phyloP scores from a whole-genome alignment of 1,140 invertebrate genomes.

The Marisa cornuarietis region DNA sequence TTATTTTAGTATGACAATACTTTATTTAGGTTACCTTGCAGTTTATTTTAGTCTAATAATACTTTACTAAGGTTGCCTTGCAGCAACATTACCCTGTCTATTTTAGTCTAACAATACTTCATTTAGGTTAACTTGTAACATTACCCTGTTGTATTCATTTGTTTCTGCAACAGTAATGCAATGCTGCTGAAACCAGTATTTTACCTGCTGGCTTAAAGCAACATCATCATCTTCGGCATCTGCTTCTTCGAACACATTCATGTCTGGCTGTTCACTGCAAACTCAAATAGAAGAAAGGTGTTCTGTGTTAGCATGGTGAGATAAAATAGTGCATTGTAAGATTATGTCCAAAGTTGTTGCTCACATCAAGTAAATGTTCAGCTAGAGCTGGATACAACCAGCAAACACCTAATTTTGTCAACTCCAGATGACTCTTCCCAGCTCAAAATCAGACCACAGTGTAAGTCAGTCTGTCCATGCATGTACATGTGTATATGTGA shows the following conservation, averaged over 20 bases:
- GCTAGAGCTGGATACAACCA: background rate
- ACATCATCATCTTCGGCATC: conserved; percentile 11
- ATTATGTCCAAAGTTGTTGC: background rate
- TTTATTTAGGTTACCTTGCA: no score
- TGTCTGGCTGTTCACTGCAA: conserved; percentile 7
- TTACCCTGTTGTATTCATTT: no score
- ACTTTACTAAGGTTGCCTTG: no score
- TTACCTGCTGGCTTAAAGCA: conserved; percentile 16
- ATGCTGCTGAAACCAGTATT: background rate
- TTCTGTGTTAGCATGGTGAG: no score
- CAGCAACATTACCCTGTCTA: no score
- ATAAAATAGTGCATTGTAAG: background rate
- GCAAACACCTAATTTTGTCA: no score
- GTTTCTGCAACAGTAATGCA: no score
- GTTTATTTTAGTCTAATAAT: no score
- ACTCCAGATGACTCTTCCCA: no score
- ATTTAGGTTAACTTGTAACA: no score
- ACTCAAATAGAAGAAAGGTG: background rate
- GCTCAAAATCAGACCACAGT: background rate
- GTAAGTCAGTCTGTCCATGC: background rate
- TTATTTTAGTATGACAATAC: no score
- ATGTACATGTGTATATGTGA: background rate
- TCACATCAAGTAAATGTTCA: background rate
- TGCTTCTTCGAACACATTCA: conserved; percentile 13
- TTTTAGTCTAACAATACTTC: no score